Evolutionary conservation across 2,888 invertebrate genomes (phyloP), one percentile per base, ranked within the genome.

Genomic region (Autographa gamma): DNA sequence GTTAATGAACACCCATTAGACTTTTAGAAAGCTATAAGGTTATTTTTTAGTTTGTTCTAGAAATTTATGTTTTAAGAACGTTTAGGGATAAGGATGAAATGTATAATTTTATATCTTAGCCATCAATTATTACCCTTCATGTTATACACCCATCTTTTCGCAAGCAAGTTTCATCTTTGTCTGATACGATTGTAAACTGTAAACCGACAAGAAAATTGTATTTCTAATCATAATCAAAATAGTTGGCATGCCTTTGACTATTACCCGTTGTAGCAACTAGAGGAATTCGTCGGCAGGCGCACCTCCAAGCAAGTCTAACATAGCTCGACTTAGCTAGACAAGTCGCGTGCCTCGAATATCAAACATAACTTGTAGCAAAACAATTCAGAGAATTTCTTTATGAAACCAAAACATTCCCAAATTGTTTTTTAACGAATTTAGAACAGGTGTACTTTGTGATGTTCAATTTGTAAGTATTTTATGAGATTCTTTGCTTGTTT

Each of bases 361-460:
- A 68, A 60, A 66, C 78, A 81, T 80, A 80, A 80, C 78, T 85
- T 80, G 60, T 74, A 69, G 70, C 61, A 61, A 48, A 81, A 81
- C 80, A 81, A 84, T 85, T 63, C 65, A 34, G 73, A 81, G 76
- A 80, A 84, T 80, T 85, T 83, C 77, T 83, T 81, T 83, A 76
- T 76, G 79, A 77, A 76, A 81, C 70, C 74, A 66, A 79, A 82
- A 76, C 76, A 74, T 72, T 83, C 56, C 64, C 16, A 58, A 71
- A 81, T 81, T 75, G 71, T 80, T 82, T 72, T 48, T 77, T 54
- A 63, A 71, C 14, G 60, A 69, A 77, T 77, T 78, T 61, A 52
- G 68, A 63, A 69, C 69, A 74, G 69, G 38, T 74, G 62, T 69
- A 63, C 63, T 60, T 63, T 71, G 60, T 56, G 60, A 70, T 70